Conservation (phyloP, 2,888 invertebrate species). For the Vandiemenella viatica region DNA sequence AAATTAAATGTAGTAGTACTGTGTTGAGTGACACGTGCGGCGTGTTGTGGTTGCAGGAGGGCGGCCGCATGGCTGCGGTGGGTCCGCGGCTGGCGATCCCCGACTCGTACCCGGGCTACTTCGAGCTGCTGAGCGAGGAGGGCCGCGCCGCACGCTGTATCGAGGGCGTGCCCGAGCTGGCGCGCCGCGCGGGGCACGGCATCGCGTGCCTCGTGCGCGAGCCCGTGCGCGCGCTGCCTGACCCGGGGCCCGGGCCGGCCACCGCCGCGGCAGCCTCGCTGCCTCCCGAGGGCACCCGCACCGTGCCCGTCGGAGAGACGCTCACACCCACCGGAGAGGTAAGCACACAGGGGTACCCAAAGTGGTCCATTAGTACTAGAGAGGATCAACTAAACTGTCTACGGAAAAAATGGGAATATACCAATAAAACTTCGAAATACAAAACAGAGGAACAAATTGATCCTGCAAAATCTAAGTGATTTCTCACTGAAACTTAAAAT, state of each 20-base stretch:
- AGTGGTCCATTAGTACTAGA: too few species aligned
- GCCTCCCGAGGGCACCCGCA: conserved; percentile 57
- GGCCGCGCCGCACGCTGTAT: conserved; percentile 81
- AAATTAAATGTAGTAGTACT: too few species aligned
- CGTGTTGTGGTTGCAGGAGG: too few species aligned
- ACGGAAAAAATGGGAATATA: too few species aligned
- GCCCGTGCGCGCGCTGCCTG: conserved; percentile 48
- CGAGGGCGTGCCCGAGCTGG: conserved; percentile 71
- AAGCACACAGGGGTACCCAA: too few species aligned
- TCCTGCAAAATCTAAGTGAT: too few species aligned
- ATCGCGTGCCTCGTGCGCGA: conserved; percentile 67
- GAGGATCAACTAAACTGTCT: too few species aligned
- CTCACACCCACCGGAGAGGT: conserved; percentile 64
- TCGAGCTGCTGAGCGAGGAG: conserved; percentile 87
- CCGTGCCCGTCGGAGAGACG: conserved; percentile 69
- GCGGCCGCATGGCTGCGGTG: conserved; percentile 62
- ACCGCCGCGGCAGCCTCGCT: too few species aligned
- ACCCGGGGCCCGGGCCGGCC: conserved; percentile 36
- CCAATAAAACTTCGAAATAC: too few species aligned
- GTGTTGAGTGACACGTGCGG: too few species aligned
- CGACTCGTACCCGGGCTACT: conserved; percentile 79
- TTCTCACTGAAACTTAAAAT: too few species aligned
- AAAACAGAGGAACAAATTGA: too few species aligned
- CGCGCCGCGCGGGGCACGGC: conserved; percentile 48
- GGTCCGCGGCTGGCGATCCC: conserved; percentile 79